Base-by-base conservation (phyloP, 2,888 invertebrate genomes). In the Netelia inedita region DNA sequence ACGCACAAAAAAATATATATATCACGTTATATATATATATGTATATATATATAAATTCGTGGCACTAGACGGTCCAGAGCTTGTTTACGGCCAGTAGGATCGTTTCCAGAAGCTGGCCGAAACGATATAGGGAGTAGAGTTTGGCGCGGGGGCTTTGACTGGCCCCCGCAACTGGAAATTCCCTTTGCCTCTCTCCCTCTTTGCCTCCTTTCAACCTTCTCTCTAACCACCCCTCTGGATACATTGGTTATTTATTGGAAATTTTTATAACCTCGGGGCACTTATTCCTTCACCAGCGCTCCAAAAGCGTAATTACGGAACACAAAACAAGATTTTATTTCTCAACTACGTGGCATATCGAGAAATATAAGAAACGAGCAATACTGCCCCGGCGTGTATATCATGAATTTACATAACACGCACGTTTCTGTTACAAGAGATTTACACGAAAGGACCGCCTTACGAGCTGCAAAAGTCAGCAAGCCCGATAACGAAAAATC, bases 51-150 rank as follows among this genome's bases (percentile, higher is more conserved):
- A 91, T 91, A 91, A 92, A 91, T 91, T 89, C 89, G 88, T 76
- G 86, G 87, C 88, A 88, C 88, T 86, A 91, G 92, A 92, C 91
- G 89, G 89, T 90, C 89, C 89, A 76, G 88, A 79, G 89, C 89
- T 91, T 91, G 92, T 91, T 91, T 91, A 91, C 91, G 91, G 90
- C 91, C 91, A 85, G 88, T 87, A 89, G 92, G 90, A 90, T 91
- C 91, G 90, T 91, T 91, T 91, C 91, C 90, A 91, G 90, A 90
- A 91, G 91, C 85, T 85, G 91, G 89, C 89, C 87, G 87, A 41
- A 75, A 89, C 89, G 88, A 90, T 89, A 90, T 89, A 85, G 72
- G 81, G 72, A 79, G 66, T 59, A 63, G 78, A 81, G 82, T 71
- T 87, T 79, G 79, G 85, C 66, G 79, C 81, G 71, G 53, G 46